Conservation (phyloP, 2,113 vertebrate genomes). For the Spea bombifrons region DNA sequence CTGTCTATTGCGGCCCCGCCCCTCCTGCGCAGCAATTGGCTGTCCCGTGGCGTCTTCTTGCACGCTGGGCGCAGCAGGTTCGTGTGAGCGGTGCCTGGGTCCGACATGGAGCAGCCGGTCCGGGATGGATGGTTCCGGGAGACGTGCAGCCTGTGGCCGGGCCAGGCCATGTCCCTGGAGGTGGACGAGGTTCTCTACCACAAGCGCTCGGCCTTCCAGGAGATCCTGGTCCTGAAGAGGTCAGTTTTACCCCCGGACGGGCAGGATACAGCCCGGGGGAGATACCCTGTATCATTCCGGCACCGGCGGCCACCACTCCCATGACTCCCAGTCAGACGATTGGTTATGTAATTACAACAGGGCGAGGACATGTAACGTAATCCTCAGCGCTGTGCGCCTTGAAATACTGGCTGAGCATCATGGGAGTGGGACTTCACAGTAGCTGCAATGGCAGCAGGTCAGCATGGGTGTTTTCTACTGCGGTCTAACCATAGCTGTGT, state of each 20-base stretch:
- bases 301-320: background rate
- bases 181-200: conserved; percentile 86
- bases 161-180: conserved; percentile 88
- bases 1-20: background rate
- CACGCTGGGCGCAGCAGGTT: conserved; percentile 18
- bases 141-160: conserved; percentile 86
- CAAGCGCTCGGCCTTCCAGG: conserved; percentile 84
- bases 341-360: background rate
- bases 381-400: no score
- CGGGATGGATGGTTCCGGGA: conserved; percentile 94
- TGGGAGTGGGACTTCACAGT: no score
- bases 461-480: no score
- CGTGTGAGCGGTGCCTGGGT: conserved; percentile 22
- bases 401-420: no score
- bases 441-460: no score
- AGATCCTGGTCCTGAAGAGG: conserved; percentile 92
- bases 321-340: background rate
- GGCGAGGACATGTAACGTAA: no score
- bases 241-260: conserved; percentile 50
- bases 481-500: no score
- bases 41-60: background rate
- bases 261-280: background rate
- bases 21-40: background rate
- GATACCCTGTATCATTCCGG: background rate
- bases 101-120: conserved; percentile 68